phyloP scores from a whole-genome alignment of 1,140 invertebrate species.

The Eueides isabella region DNA sequence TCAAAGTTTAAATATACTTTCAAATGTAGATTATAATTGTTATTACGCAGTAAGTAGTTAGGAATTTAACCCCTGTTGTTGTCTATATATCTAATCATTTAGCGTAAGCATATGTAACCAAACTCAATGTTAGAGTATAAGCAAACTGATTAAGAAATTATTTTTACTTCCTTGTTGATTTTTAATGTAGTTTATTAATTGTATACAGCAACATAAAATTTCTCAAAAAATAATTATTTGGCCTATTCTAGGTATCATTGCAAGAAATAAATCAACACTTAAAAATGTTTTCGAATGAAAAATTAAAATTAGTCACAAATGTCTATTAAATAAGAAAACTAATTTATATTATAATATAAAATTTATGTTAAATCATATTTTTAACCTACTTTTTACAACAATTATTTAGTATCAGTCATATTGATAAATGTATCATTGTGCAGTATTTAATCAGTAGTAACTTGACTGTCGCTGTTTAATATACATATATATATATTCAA shows the following conservation, averaged over 20 bases:
- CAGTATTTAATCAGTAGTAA: not conserved
- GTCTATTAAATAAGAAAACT: not conserved
- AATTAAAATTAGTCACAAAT: not conserved
- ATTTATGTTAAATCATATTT: not conserved
- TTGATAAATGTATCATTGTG: not conserved
- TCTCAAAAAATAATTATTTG: not conserved
- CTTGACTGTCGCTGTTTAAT: slow-evolving; percentile 16
- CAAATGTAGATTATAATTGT: slow-evolving; percentile 10
- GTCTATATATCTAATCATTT: slow-evolving; percentile 29
- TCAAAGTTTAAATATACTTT: not conserved
- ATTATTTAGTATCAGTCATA: not conserved
- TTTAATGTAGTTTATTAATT: not conserved
- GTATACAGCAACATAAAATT: not conserved
- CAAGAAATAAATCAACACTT: not conserved
- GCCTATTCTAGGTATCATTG: not conserved
- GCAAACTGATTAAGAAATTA: not conserved
- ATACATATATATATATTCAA: not conserved
- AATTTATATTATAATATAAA: not conserved
- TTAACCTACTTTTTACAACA: not conserved
- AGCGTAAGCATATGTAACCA: slow-evolving; percentile 26
- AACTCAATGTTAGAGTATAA: slow-evolving; percentile 10
- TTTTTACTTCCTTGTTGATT: not conserved
- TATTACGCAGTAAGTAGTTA: slow-evolving; percentile 21
- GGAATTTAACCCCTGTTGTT: slow-evolving; percentile 31
- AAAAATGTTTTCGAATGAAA: not conserved